Percentiles rank a stretch among this genome's conserved stretches.
These are phyloP conservation scores for Anagrus nilaparvatae DNA, from an alignment of 1,140 invertebrate genomes.

Conservation along the genomic window DNA sequence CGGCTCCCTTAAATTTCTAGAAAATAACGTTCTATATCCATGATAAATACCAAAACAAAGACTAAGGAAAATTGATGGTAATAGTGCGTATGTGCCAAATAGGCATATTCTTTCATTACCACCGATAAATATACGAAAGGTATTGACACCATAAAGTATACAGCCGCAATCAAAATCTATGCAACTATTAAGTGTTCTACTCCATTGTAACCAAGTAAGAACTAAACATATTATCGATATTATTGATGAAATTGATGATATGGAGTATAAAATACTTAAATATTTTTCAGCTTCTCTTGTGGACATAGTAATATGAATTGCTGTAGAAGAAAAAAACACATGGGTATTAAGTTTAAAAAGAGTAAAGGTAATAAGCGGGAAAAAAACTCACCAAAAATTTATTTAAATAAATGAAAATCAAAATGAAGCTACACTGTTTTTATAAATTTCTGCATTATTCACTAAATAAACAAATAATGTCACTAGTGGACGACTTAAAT, in stretches of 20 bases:
- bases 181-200: conserved; percentile 51
- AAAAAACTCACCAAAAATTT: too few species aligned
- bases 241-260: conserved; percentile 40
- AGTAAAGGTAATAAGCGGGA: too few species aligned
- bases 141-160: conserved; percentile 51
- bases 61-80: conserved; percentile 46
- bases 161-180: conserved; percentile 54
- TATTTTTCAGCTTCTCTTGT: conserved; percentile 39
- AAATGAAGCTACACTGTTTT: too few species aligned
- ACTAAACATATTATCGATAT: conserved; percentile 46
- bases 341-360: too few species aligned
- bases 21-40: conserved; percentile 54
- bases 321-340: too few species aligned
- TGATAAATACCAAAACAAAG: conserved; percentile 51
- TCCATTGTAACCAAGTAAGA: conserved; percentile 56
- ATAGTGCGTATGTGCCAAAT: conserved; percentile 48
- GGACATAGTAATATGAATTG: conserved; percentile 24
- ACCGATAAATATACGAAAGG: conserved; percentile 52
- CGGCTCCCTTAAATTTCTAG: conserved; percentile 34
- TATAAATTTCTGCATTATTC: too few species aligned
- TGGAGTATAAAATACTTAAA: conserved; percentile 44
- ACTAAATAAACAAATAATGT: too few species aligned
- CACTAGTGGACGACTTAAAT: too few species aligned
- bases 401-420: too few species aligned
- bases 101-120: conserved; percentile 52